These are phyloP conservation scores for Grus americana DNA, from an alignment of 2,113 vertebrate species.

Conservation along the genomic window DNA sequence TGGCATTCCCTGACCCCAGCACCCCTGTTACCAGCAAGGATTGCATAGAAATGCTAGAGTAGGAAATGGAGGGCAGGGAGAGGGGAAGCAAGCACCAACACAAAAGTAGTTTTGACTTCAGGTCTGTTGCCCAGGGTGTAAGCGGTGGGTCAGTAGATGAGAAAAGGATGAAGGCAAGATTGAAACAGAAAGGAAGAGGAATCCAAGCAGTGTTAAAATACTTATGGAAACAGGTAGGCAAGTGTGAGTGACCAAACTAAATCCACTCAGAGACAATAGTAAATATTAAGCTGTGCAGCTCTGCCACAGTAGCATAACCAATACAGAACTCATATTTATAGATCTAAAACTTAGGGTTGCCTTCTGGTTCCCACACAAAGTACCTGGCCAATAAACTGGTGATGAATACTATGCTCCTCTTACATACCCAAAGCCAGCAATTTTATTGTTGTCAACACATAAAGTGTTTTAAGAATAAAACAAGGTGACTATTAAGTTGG, in stretches of 20 bases:
- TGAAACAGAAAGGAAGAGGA: background rate
- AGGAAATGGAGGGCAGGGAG: fast-evolving
- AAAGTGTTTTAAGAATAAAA: background rate
- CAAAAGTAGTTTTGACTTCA: background rate
- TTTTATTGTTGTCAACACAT: background rate
- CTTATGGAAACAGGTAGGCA: background rate
- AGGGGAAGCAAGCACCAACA: background rate
- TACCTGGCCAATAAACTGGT: background rate
- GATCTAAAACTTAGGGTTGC: background rate
- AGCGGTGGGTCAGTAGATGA: background rate
- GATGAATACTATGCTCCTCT: background rate
- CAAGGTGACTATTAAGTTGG: background rate
- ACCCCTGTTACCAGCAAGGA: background rate
- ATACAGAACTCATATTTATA: background rate
- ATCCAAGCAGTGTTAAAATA: background rate
- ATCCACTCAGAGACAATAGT: background rate
- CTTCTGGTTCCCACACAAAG: background rate
- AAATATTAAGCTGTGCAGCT: background rate
- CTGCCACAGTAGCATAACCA: background rate
- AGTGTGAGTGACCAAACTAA: background rate
- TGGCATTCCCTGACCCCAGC: fast-evolving
- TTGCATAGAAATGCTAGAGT: background rate
- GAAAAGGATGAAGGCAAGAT: background rate
- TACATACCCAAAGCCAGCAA: background rate
- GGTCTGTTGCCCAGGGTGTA: background rate